These are phyloP conservation scores for Brachionus asplanchnoidis DNA, from an alignment of 1,140 invertebrate genomes.

Conservation along the genomic window DNA sequence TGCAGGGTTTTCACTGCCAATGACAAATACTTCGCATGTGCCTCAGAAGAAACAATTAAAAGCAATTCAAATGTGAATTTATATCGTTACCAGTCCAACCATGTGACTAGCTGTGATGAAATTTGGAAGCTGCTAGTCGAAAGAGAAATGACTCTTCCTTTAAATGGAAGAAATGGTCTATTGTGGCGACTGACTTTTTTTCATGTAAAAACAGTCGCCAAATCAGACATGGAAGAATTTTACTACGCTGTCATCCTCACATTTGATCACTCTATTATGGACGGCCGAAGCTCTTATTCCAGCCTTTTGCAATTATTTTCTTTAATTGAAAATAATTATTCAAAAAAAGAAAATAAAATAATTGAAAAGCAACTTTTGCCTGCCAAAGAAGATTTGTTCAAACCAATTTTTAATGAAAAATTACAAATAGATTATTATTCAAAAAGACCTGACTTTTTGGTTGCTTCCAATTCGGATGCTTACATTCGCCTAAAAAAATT, in stretches of 20 bases:
- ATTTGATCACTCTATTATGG: constrained; percentile 40
- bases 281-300: not conserved
- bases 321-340: constrained; percentile 15
- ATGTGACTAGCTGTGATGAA: not conserved
- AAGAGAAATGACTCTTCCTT: not conserved
- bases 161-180: not conserved
- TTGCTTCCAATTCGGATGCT: not conserved
- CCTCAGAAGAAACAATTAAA: not conserved
- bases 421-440: not conserved
- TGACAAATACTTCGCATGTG: constrained; percentile 30
- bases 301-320: constrained; percentile 25
- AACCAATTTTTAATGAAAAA: not conserved
- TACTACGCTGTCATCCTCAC: constrained; percentile 8
- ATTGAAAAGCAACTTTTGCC: not conserved
- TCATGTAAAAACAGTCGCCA: not conserved
- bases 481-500: constrained; percentile 10
- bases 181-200: constrained; percentile 35
- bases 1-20: not conserved
- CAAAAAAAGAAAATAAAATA: not conserved
- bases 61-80: constrained; percentile 2
- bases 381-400: constrained; percentile 27
- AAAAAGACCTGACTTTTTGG: not conserved
- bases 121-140: constrained; percentile 37
- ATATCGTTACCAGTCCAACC: not conserved
- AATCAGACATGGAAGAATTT: not conserved